These are phyloP conservation scores for Trachelus troglodyta DNA, from an alignment of 2,888 invertebrate genomes.

Conservation along the genomic window DNA sequence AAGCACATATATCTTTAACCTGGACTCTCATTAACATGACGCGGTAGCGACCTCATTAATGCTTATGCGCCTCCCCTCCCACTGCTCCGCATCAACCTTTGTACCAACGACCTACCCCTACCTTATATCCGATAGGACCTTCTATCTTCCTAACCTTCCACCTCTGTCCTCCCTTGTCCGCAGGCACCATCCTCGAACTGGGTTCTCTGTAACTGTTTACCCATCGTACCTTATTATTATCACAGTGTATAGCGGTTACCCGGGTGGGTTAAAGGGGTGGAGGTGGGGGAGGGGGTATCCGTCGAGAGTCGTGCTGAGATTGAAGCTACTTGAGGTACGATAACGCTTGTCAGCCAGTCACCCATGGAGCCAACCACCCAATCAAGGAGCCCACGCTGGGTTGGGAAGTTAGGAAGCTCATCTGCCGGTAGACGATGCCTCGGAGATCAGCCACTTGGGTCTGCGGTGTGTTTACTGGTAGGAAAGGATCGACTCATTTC, in stretches of 20 bases:
- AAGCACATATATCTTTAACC: slow-evolving; percentile 5
- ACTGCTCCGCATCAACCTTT: slow-evolving; percentile 9
- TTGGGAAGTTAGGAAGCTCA: not conserved
- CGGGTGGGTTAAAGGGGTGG: slow-evolving; percentile 14
- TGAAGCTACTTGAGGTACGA: not conserved
- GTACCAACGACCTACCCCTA: slow-evolving; percentile 13
- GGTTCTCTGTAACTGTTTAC: slow-evolving; percentile 37
- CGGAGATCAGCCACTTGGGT: not conserved
- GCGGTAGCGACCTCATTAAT: slow-evolving; percentile 43
- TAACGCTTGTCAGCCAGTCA: not conserved
- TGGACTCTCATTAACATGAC: slow-evolving; percentile 39
- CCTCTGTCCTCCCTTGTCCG: not conserved
- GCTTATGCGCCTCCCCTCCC: slow-evolving; percentile 16
- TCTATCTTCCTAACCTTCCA: slow-evolving; percentile 6
- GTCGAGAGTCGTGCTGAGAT: not conserved
- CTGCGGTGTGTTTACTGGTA: not conserved
- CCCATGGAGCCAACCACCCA: not conserved
- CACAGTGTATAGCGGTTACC: slow-evolving; percentile 30
- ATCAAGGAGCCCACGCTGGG: not conserved
- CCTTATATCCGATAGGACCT: not conserved
- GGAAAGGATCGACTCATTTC: not conserved
- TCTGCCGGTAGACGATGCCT: not conserved
- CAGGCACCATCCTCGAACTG: not conserved
- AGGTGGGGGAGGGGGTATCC: not conserved
- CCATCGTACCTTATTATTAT: slow-evolving; percentile 40